These are phyloP conservation scores for Branchinecta sandiegonensis DNA, from an alignment of 2,888 invertebrate species.

Conservation along the genomic window DNA sequence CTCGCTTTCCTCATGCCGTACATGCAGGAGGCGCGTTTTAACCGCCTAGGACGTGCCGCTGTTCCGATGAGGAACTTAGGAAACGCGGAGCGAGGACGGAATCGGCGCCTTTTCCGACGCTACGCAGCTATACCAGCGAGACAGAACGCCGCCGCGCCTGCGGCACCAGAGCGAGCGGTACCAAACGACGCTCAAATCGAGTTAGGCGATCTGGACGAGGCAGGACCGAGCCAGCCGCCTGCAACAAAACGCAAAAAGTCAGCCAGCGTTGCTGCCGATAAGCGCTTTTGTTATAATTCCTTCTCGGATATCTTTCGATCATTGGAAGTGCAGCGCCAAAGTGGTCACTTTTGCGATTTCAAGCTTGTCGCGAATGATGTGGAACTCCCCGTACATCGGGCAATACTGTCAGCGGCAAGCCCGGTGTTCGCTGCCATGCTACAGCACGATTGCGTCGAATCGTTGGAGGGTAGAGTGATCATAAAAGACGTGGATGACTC, in stretches of 20 bases:
- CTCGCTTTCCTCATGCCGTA: not conserved
- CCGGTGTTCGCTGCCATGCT: constrained; percentile 3
- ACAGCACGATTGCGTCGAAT: not conserved
- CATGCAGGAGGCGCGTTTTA: not conserved
- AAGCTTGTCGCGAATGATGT: not conserved
- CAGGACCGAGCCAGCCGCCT: too few species aligned
- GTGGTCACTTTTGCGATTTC: constrained; percentile 7
- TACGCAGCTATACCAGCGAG: too few species aligned
- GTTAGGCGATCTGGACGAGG: too few species aligned
- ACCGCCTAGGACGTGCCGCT: not conserved
- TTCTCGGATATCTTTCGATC: constrained; percentile 1
- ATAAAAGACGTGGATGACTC: not conserved
- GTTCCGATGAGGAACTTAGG: too few species aligned
- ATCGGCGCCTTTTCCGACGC: too few species aligned
- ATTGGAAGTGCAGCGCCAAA: not conserved
- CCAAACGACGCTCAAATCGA: too few species aligned
- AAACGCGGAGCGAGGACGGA: too few species aligned
- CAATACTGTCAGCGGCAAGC: not conserved
- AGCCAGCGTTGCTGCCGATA: not conserved
- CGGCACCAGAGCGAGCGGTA: too few species aligned
- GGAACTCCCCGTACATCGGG: not conserved
- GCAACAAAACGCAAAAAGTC: too few species aligned
- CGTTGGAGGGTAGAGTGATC: not conserved
- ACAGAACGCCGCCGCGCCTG: too few species aligned
- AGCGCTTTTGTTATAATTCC: not conserved